phyloP scores from a whole-genome alignment of 2,113 vertebrate species.

The Cottus gobio region DNA sequence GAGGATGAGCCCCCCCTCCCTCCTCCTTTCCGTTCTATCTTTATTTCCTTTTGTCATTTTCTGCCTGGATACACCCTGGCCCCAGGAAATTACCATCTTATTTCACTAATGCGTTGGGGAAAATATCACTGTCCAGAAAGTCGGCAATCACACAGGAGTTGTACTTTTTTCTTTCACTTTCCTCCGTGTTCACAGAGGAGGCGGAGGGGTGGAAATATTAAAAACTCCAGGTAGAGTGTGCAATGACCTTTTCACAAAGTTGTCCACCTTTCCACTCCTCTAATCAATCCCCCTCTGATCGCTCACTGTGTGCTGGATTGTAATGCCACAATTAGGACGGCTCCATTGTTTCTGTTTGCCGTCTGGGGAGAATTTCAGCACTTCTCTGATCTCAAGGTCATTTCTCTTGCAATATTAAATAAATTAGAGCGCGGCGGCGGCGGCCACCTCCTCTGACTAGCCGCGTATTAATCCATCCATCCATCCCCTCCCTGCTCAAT shows the following conservation, averaged over 20 bases:
- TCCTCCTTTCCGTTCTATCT: slow-evolving; percentile 50
- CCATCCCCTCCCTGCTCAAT: slow-evolving; percentile 34
- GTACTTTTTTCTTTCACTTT: slow-evolving; percentile 53
- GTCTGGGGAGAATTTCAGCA: slow-evolving; percentile 60
- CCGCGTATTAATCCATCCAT: slow-evolving; percentile 3
- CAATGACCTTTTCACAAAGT: slow-evolving; percentile 86
- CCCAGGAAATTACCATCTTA: slow-evolving; percentile 79
- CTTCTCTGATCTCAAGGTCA: slow-evolving; percentile 75
- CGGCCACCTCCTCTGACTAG: slow-evolving; percentile 26
- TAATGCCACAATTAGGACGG: slow-evolving; percentile 83
- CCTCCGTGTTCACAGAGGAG: slow-evolving; percentile 29
- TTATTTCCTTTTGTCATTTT: slow-evolving; percentile 77
- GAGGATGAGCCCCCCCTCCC: slow-evolving; percentile 36
- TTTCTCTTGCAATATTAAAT: slow-evolving; percentile 81
- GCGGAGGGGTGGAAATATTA: slow-evolving; percentile 53
- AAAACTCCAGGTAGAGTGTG: slow-evolving; percentile 82
- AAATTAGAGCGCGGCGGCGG: slow-evolving; percentile 65
- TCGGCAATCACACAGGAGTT: slow-evolving; percentile 74
- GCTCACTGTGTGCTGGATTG: slow-evolving; percentile 73
- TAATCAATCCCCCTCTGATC: slow-evolving; percentile 84
- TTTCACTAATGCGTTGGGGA: slow-evolving; percentile 80
- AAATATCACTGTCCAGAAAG: slow-evolving; percentile 70
- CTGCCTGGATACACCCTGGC: slow-evolving; percentile 76
- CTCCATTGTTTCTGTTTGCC: slow-evolving; percentile 82
- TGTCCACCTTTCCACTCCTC: slow-evolving; percentile 81